Evolutionary conservation across 2,888 invertebrate species (phyloP).

Genomic region (Glaucopsyche alexis): DNA sequence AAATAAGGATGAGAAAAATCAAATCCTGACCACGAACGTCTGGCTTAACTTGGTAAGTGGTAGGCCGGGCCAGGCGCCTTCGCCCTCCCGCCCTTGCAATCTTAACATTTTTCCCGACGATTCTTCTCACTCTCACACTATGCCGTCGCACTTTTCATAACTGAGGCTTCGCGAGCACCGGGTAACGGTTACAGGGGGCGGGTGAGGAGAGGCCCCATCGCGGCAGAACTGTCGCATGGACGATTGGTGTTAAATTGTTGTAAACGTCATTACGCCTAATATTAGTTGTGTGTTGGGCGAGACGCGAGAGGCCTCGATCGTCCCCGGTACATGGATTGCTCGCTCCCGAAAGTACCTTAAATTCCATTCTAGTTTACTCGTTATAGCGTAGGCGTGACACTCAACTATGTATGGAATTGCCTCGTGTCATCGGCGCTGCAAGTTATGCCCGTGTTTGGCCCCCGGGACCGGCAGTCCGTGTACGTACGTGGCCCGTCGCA

Average conservation of each 20-base stretch:
- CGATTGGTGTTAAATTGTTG: conserved; percentile 74
- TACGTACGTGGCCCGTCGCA: conserved; percentile 44
- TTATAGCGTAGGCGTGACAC: background rate
- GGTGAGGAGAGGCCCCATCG: conserved; percentile 67
- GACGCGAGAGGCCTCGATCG: conserved; percentile 49
- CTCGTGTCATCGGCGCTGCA: background rate
- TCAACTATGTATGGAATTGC: background rate
- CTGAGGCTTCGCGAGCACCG: conserved; percentile 38
- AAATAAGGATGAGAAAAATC: conserved; percentile 98
- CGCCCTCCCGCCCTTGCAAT: conserved; percentile 61
- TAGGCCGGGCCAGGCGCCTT: conserved; percentile 71
- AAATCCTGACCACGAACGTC: conserved; percentile 98
- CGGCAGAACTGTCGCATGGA: conserved; percentile 76
- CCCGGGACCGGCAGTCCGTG: conserved; percentile 7
- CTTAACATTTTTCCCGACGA: conserved; percentile 39
- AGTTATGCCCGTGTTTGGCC: background rate
- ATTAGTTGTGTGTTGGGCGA: conserved; percentile 69
- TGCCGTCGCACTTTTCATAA: conserved; percentile 41
- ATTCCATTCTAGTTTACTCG: conserved; percentile 11
- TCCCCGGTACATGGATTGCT: background rate
- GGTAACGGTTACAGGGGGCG: conserved; percentile 61
- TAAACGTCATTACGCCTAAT: conserved; percentile 59
- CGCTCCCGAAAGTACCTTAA: background rate
- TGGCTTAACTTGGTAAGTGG: conserved; percentile 99
- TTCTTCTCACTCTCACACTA: conserved; percentile 44